phyloP scores from a whole-genome alignment of 2,888 invertebrate genomes.

The Limenitis camilla region DNA sequence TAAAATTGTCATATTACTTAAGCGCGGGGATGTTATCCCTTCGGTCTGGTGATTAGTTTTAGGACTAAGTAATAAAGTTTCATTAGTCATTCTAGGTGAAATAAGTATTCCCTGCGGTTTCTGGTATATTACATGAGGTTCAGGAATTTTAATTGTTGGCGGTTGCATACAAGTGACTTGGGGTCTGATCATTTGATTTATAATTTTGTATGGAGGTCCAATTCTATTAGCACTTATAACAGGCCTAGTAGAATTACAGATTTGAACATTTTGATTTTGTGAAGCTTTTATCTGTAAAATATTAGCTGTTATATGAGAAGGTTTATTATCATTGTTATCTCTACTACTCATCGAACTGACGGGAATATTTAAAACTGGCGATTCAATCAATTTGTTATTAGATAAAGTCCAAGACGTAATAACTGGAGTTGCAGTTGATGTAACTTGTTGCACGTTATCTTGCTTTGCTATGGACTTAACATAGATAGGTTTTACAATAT shows the following conservation, averaged over 20 bases:
- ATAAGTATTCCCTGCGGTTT: constrained; percentile 63
- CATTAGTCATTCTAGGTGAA: constrained; percentile 58
- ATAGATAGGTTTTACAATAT: constrained; percentile 53
- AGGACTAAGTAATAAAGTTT: constrained; percentile 59
- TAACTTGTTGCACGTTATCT: constrained; percentile 48
- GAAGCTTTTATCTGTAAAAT: constrained; percentile 62
- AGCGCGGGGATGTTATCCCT: constrained; percentile 52
- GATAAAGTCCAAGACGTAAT: constrained; percentile 74
- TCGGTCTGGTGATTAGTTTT: constrained; percentile 55
- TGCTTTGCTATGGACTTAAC: constrained; percentile 47
- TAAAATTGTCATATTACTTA: constrained; percentile 58
- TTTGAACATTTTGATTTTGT: constrained; percentile 41
- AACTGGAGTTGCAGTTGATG: constrained; percentile 66
- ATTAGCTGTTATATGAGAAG: constrained; percentile 55
- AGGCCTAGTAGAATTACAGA: constrained; percentile 47
- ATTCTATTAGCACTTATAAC: constrained; percentile 50
- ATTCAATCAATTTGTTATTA: constrained; percentile 63
- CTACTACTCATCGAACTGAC: constrained; percentile 36
- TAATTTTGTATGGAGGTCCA: constrained; percentile 60
- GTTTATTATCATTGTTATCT: constrained; percentile 52
- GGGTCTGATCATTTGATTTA: constrained; percentile 58
- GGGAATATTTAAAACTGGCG: constrained; percentile 53
- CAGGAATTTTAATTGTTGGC: constrained; percentile 79
- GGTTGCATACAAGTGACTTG: constrained; percentile 73
- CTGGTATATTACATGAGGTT: constrained; percentile 65